phyloP scores from a whole-genome alignment of 2,113 vertebrate genomes.

The Entelurus aequoreus region DNA sequence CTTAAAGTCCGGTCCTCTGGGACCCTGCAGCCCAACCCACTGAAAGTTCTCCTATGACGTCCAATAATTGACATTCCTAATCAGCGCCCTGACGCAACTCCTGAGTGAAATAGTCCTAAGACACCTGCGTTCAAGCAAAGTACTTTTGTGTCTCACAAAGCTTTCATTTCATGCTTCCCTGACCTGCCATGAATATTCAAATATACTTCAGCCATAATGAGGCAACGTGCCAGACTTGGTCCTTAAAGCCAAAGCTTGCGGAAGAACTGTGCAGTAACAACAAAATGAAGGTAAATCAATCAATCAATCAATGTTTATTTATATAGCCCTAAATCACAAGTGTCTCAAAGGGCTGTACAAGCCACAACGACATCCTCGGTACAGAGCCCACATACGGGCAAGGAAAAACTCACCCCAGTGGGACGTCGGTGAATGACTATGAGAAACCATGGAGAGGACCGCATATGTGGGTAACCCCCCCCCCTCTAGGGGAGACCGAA shows the following conservation, averaged over 20 bases:
- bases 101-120: background rate
- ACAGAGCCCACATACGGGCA: no score
- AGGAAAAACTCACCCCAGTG: no score
- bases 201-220: background rate
- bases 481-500: no score
- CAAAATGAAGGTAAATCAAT: no score
- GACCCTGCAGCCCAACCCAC: slow-evolving; percentile 2
- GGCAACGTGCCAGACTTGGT: background rate
- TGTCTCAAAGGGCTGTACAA: no score
- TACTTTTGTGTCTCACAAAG: slow-evolving; percentile 1
- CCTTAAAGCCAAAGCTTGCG: background rate
- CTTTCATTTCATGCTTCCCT: slow-evolving; percentile 4
- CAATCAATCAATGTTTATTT: no score
- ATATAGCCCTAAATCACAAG: no score
- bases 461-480: no score
- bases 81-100: background rate
- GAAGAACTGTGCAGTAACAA: no score
- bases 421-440: no score
- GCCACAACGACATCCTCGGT: no score
- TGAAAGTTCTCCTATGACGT: slow-evolving; percentile 8
- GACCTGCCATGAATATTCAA: background rate
- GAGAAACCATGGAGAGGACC: no score
- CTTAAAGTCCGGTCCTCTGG: background rate
- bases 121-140: background rate
- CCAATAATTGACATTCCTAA: slow-evolving; percentile 1